These are phyloP conservation scores for Sebastes itinus DNA, from an alignment of 2,797 vertebrate genomes.

Conservation along the genomic window DNA sequence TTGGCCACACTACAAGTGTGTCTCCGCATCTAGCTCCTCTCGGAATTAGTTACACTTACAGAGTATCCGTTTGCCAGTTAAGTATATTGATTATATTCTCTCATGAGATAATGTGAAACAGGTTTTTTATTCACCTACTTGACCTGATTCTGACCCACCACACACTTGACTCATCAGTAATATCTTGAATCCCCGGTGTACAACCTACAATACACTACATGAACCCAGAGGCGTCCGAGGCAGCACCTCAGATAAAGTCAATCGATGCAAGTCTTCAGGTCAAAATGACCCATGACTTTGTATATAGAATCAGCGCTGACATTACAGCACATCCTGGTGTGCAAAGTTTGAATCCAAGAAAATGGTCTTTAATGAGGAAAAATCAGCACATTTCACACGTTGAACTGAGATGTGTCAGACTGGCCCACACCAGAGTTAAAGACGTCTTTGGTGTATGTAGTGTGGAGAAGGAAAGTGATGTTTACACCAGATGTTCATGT, in stretches of 20 bases:
- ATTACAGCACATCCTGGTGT: not conserved
- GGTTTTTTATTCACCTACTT: not conserved
- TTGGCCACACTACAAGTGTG: not conserved
- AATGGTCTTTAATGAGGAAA: not conserved
- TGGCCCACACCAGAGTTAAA: not conserved
- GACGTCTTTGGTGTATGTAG: not conserved
- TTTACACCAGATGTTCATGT: not conserved
- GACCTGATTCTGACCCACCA: not conserved
- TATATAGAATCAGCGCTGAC: not conserved
- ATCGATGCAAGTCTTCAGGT: slow-evolving; percentile 9
- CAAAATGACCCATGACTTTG: slow-evolving; percentile 21
- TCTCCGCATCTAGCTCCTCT: not conserved
- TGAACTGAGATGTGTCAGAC: not conserved
- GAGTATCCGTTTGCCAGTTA: not conserved
- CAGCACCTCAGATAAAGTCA: not conserved
- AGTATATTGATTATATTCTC: slow-evolving; percentile 18
- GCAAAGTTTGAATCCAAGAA: not conserved
- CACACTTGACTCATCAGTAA: slow-evolving; percentile 5
- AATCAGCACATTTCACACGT: not conserved
- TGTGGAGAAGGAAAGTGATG: not conserved
- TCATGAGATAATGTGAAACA: not conserved
- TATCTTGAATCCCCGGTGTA: not conserved
- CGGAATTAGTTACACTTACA: not conserved
- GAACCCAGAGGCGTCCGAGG: not conserved
- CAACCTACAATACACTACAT: not conserved